These are phyloP conservation scores for Epicampocera succincta DNA, from an alignment of 2,888 invertebrate genomes.

Conservation along the genomic window DNA sequence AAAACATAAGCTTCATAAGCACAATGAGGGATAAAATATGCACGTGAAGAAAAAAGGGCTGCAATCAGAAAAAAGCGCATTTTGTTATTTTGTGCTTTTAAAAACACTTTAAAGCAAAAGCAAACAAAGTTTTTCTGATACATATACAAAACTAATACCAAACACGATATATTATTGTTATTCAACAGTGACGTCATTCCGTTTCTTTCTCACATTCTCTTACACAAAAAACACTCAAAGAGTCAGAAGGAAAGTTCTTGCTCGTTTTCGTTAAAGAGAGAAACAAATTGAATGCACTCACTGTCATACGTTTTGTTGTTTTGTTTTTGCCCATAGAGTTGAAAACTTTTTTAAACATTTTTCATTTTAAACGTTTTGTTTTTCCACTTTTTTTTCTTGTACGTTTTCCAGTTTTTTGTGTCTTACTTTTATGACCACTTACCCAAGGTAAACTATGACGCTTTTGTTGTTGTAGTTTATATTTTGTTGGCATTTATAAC, in stretches of 20 bases:
- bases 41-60: background rate
- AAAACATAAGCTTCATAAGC: constrained; percentile 12
- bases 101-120: too few species aligned
- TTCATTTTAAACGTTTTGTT: background rate
- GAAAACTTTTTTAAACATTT: background rate
- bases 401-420: constrained; percentile 1
- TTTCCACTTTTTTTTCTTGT: background rate
- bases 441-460: constrained; percentile 70
- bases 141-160: background rate
- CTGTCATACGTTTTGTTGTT: background rate
- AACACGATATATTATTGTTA: background rate
- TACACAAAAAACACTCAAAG: too few species aligned
- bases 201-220: background rate
- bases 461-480: constrained; percentile 62
- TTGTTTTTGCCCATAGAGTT: background rate
- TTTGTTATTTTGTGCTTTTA: too few species aligned
- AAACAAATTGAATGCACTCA: too few species aligned
- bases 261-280: background rate
- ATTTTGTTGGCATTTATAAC: constrained; percentile 19
- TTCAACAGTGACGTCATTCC: constrained; percentile 61
- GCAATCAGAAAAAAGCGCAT: background rate
- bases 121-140: too few species aligned
- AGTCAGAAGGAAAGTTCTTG: background rate
- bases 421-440: constrained; percentile 49
- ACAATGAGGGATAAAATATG: constrained; percentile 18